These are phyloP conservation scores for Onchidella celtica DNA, from an alignment of 2,888 invertebrate genomes.

Conservation along the genomic window DNA sequence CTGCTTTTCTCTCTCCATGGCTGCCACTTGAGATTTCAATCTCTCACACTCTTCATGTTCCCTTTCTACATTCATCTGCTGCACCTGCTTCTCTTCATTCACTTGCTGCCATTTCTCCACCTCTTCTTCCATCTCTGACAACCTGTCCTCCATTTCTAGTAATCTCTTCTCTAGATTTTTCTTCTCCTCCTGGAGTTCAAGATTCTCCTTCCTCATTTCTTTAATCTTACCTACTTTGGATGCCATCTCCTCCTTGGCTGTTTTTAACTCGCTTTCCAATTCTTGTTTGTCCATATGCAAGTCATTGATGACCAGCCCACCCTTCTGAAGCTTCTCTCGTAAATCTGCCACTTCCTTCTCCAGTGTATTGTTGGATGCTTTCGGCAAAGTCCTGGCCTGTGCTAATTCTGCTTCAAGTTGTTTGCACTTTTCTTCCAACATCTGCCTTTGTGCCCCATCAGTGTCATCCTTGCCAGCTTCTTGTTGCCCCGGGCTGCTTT, in stretches of 20 bases:
- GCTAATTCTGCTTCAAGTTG: constrained; percentile 19
- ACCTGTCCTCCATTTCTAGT: constrained; percentile 54
- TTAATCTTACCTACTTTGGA: constrained; percentile 62
- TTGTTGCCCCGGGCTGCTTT: not conserved
- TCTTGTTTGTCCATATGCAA: constrained; percentile 76
- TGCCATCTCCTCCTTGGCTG: constrained; percentile 56
- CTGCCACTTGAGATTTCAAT: constrained; percentile 47
- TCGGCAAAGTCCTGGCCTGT: constrained; percentile 19
- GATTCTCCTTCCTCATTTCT: constrained; percentile 57
- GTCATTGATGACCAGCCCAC: constrained; percentile 71
- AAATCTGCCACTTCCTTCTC: constrained; percentile 60
- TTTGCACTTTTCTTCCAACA: not conserved
- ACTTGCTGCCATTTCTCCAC: constrained; percentile 55
- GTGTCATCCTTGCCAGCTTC: not conserved
- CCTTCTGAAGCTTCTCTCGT: constrained; percentile 66
- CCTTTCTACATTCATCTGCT: constrained; percentile 30
- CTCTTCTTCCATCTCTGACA: constrained; percentile 56
- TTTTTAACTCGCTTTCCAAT: constrained; percentile 59
- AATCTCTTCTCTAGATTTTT: constrained; percentile 53
- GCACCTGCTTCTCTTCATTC: constrained; percentile 56
- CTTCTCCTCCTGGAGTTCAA: constrained; percentile 48
- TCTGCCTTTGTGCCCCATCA: not conserved
- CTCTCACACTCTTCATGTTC: constrained; percentile 26
- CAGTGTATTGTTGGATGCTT: constrained; percentile 1
- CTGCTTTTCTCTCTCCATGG: constrained; percentile 43